Base-by-base conservation (phyloP, 2,113 vertebrate species). In the Macrotus californicus region DNA sequence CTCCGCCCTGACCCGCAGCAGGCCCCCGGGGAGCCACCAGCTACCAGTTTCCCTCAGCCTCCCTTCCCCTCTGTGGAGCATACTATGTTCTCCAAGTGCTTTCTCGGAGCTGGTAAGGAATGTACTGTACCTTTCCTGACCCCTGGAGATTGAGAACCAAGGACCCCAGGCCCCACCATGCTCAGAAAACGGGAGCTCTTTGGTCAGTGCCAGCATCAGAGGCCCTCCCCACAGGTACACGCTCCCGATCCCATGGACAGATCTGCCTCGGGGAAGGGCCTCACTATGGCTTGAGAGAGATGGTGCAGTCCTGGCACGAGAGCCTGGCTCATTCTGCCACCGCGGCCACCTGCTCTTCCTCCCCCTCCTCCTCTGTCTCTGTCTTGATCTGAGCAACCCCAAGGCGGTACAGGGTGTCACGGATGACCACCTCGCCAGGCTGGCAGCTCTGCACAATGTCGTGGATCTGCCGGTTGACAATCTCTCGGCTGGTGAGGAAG, bases 381-480 rank as follows among this genome's bases (percentile, higher is more conserved):
- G 99, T 98, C 98, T 99, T 99, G 95, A 99, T 99, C 97, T 99
- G 99, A 36, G 99, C 99, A 93, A 99, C 99, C 0, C 99, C 99
- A 0, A 99, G 98, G 43, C 99, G 98, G 98, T 99, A 99, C 46
- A 99, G 98, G 31, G 99, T 98, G 6, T 99, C 99, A 0, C 99
- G 98, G 96, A 99, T 99, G 79, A 99, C 99, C 86, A 99, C 99
- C 96, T 99, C 99, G 2, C 99, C 99, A 0, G 99, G 99, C 96
- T 99, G 99, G 96, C 99, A 99, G 96, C 98, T 99, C 98, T 99
- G 99, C 50, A 99, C 98, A 1, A 99, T 98, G 46, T 99, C 98
- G 43, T 98, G 98, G 97, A 99, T 99, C 98, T 99, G 99, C 96
- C 98, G 98, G 94, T 98, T 99, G 48, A 99, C 99, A 0, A 99